A percentile compares a stretch with the other conserved stretches of the same genome.
Conservation (phyloP, 2,888 invertebrate species). For the Xestobium rufovillosum region DNA sequence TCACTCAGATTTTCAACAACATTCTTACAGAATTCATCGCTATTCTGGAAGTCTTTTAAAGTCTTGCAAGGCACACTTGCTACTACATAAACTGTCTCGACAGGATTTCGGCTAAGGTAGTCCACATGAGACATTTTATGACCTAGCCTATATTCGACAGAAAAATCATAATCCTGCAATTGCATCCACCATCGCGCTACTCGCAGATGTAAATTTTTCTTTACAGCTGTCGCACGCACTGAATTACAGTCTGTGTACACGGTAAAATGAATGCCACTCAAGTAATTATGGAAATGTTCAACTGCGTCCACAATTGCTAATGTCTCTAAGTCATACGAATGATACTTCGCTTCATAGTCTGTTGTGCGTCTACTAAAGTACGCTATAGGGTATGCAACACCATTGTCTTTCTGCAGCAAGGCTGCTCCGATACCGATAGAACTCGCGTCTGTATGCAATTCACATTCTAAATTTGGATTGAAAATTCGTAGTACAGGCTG, state of each 20-base stretch:
- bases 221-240: too few relatives aligned
- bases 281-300: constrained; percentile 21
- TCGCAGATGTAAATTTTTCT: background rate
- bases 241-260: constrained; percentile 29
- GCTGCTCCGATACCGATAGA: constrained; percentile 15
- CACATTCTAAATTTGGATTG: constrained; percentile 13
- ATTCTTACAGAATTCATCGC: background rate
- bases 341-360: constrained; percentile 20
- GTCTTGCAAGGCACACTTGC: too few relatives aligned
- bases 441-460: constrained; percentile 19
- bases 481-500: too few relatives aligned
- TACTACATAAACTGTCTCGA: too few relatives aligned
- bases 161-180: background rate
- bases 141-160: background rate
- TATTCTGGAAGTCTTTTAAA: constrained; percentile 1
- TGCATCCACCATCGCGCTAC: background rate
- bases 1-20: constrained; percentile 6
- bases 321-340: constrained; percentile 25
- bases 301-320: constrained; percentile 21
- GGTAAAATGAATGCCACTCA: constrained; percentile 21
- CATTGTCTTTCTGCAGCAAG: constrained; percentile 17
- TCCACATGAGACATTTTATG: background rate
- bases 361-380: constrained; percentile 22
- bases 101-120: too few relatives aligned
- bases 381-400: constrained; percentile 16